Percentiles rank a stretch among this genome's conserved stretches.
These are phyloP conservation scores for Chymomyza procnemis DNA, from an alignment of 2,888 invertebrate genomes.

Conservation along the genomic window DNA sequence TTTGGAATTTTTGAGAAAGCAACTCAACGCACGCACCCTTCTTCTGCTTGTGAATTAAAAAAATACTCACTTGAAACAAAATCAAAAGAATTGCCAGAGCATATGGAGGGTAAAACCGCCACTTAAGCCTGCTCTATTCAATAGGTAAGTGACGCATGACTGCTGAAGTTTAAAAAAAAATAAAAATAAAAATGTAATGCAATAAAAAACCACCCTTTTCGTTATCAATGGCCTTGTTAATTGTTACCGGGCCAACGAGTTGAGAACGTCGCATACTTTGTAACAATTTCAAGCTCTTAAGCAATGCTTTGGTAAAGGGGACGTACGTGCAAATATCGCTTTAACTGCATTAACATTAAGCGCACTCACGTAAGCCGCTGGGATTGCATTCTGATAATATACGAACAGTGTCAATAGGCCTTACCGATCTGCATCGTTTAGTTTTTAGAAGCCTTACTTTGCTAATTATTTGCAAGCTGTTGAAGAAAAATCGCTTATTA, in stretches of 20 bases:
- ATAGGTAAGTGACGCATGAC: slow-evolving; percentile 33
- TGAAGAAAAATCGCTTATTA: too few species aligned
- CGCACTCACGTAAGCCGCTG: too few species aligned
- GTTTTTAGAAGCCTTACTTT: too few species aligned
- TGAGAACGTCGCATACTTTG: slow-evolving; percentile 36
- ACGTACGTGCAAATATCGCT: neutral
- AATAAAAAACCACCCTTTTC: neutral
- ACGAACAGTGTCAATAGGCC: too few species aligned
- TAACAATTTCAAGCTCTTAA: neutral
- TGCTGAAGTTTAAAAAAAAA: slow-evolving; percentile 30
- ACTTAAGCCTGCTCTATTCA: slow-evolving; percentile 64
- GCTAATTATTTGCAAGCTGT: too few species aligned
- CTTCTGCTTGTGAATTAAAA: slow-evolving; percentile 10
- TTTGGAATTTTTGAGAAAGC: neutral
- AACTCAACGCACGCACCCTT: slow-evolving; percentile 52
- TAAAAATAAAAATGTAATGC: too few species aligned
- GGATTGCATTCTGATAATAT: too few species aligned
- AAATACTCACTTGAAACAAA: slow-evolving; percentile 46
- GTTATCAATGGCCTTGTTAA: slow-evolving; percentile 3
- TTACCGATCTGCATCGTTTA: too few species aligned
- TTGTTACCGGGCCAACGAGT: slow-evolving; percentile 71
- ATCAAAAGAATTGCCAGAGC: slow-evolving; percentile 53
- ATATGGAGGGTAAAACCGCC: slow-evolving; percentile 50
- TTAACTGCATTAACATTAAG: too few species aligned
- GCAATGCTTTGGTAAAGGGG: neutral